Base-by-base conservation (phyloP, 2,113 vertebrate species). In the Lutjanus erythropterus region DNA sequence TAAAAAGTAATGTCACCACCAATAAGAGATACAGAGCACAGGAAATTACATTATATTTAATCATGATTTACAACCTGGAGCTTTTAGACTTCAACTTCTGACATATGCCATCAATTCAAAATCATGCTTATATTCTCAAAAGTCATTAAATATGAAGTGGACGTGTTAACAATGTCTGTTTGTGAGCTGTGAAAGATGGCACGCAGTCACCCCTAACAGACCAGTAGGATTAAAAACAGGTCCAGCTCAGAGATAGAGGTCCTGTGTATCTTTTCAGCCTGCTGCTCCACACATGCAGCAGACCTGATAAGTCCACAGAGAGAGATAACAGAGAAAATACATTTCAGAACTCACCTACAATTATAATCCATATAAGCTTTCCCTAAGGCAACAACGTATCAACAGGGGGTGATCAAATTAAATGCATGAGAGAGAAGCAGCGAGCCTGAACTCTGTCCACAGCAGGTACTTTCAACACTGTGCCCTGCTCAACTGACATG, bases 251-350 rank as follows among this genome's bases (percentile, higher is more conserved):
- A 53, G 76, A 83, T 68, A 84, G 52, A 29, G 27, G 23, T 9
- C 18, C 6, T 12, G 33, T 27, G 21, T 37, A 25, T 29, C 29
- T 49, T 11, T 23, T n/a, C n/a, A 62, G 46, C 44, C 41, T 39
- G 59, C 7, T 29, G 53, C 41, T 50, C 14, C 44, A 42, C 52
- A 49, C 47, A 39, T 79, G 86, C 58, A 68, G 50, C 68, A 65
- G 61, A 70, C 31, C 66, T 72, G 88, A 88, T 86, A 86, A 46
- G 31, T 53, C 25, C 25, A 18, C 52, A 21, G 16, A 19, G 4
- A 4, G 23, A 83, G 88, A 85, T 86, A 81, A 85, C 58, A 61
- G 47, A 42, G 10, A 41, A 59, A 56, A 60, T 1, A 62, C 39
- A 60, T 23, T 29, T 53, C 7, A 9, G 11, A 31, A 3, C 41